A percentile compares a stretch with the other conserved stretches of the same genome.
These are phyloP conservation scores for Lucinisca nassula DNA, from an alignment of 2,888 invertebrate genomes.

Conservation along the genomic window DNA sequence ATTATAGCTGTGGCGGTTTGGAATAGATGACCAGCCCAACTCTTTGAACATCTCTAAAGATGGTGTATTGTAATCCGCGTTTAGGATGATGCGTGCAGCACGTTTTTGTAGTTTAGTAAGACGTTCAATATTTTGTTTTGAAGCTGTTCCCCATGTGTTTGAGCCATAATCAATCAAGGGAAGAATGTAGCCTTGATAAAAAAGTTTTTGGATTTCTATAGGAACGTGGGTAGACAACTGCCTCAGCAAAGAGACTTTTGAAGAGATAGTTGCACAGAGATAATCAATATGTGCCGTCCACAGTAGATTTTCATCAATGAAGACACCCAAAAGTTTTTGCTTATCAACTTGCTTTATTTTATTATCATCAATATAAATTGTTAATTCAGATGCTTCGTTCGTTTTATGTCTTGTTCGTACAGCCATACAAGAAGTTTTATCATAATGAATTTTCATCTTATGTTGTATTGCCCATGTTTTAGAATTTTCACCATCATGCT, in stretches of 20 bases:
- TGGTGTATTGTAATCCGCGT: not conserved
- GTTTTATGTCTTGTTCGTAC: not conserved
- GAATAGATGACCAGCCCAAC: not conserved
- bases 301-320: not conserved
- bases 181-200: not conserved
- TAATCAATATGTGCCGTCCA: not conserved
- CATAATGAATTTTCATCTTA: not conserved
- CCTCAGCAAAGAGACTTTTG: not conserved
- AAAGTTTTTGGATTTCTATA: not conserved
- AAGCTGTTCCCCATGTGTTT: too few relatives aligned
- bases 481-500: not conserved
- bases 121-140: not conserved
- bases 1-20: not conserved
- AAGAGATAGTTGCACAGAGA: not conserved
- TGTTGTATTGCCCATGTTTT: not conserved
- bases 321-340: not conserved
- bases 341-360: not conserved
- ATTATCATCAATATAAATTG: not conserved
- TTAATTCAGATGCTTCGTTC: not conserved
- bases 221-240: not conserved
- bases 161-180: not conserved
- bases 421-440: not conserved
- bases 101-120: not conserved
- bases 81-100: not conserved
- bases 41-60: not conserved